Base-by-base conservation (phyloP, 1,140 invertebrate species). In the Drosophila repleta region DNA sequence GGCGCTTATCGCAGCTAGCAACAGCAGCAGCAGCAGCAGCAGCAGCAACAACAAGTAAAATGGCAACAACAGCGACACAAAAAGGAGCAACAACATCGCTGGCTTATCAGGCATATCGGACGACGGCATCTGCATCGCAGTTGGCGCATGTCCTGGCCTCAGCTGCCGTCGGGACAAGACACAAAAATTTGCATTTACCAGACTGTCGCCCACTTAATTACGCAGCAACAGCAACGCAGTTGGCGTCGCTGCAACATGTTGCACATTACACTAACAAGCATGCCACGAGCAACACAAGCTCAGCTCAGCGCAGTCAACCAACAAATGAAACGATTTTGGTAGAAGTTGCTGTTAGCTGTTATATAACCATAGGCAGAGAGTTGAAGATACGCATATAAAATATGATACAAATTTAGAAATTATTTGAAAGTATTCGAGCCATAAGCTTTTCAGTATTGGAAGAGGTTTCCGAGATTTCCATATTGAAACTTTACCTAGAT, bases 201-300 rank as follows among this genome's bases (percentile, higher is more conserved):
- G 83, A 66, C 83, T 83, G 83, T 87, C 83, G 83, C 83, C 83
- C 83, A 87, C 83, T 88, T 87, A 87, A 87, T 88, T 88, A 88
- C 83, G 83, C 83, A 88, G 79, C 83, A 62, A 81, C 76, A 82
- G 56, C 66, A 39, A 61, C 57, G 74, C 75, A 56, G 72, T 74
- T 24, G 55, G 78, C 69, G 62, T 66, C 51, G 75, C 74, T 78
- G 55, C 82, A 87, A 74, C 74, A 75, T 87, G 80, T 84, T 84
- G 80, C 80, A 84, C 72, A 73, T 71, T 71, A 71, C 70, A 70
- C 81, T 84, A 84, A 84, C 80, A 80, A 85, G 73, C 73, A 32
- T 57, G 73, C 62, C 67, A 64, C 48, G 43, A 56, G 32, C 51
- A 46, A 17, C 39, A 35, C 32, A 49, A 35, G 48, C 32, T 3